phyloP scores from a whole-genome alignment of 2,113 vertebrate genomes.

The Upupa epops region DNA sequence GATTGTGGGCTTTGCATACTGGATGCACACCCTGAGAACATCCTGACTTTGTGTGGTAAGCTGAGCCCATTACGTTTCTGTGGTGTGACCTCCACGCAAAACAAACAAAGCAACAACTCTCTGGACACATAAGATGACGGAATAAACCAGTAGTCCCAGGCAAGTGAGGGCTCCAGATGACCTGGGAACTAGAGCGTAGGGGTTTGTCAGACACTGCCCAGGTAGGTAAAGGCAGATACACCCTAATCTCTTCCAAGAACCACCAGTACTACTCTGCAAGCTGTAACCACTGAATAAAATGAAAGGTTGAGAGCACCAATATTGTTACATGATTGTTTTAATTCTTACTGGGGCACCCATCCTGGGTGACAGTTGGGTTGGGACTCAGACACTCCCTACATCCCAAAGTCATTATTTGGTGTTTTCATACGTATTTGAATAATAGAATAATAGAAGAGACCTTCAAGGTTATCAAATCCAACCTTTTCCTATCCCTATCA shows the following conservation, averaged over 20 bases:
- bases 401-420: neutral
- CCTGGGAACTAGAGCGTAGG: fast-evolving
- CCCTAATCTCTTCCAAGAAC: neutral
- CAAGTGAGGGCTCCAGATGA: neutral
- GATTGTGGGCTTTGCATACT: neutral
- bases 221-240: too few relatives aligned
- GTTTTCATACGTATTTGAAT: neutral
- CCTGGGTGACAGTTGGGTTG: neutral
- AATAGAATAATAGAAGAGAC: too few relatives aligned
- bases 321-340: neutral
- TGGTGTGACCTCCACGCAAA: neutral
- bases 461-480: too few relatives aligned
- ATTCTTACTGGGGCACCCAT: neutral
- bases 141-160: neutral
- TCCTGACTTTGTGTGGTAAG: neutral
- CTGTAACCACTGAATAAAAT: neutral
- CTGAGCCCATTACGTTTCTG: neutral
- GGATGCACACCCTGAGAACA: neutral
- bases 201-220: neutral
- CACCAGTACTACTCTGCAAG: neutral
- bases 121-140: fast-evolving
- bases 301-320: neutral
- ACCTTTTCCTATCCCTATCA: too few relatives aligned
- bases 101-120: neutral
- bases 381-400: neutral